Base-by-base conservation (phyloP, 2,888 invertebrate genomes). In the Eremobia ochroleuca region DNA sequence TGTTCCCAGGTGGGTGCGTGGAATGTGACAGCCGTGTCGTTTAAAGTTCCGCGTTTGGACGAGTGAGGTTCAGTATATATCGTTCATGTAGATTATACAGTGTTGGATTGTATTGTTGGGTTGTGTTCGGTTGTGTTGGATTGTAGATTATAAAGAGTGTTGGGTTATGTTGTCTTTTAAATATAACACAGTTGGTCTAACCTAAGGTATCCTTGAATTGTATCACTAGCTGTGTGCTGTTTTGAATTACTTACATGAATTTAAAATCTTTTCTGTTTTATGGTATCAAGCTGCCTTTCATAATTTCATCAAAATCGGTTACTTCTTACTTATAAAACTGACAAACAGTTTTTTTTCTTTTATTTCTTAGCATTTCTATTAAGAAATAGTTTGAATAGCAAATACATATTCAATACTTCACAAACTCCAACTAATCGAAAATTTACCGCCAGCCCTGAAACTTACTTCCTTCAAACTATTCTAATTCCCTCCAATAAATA, bases 401-500 rank as follows among this genome's bases (percentile, higher is more conserved):
- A 65, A 28, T 65, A 37, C 4, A 13, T 58, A 28, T 6, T 49
- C 49, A 8, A 21, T 3, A 65, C 37, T 64, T 64, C 8, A 43
- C 2, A 61, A n/a, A 65, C 21, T 21, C 40, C 6, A 43, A 66
- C 4, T 31, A 31, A 31, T 28, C 5, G 18, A 37, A 66, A 6
- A 46, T 8, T 18, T 49, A 62, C 40, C 1, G 25, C 46, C 31
- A 58, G 49, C 68, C 31, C 25, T 28, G 2, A 79, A 77, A 67
- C 37, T 40, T 13, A 58, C 25, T 69, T 77, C 65, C 59, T 69
- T 67, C 76, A 28, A 80, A 76, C 64, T 21, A 71, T 62, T 55
- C 43, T 37, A 61, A 71, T 72, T 58, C 52, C 58, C 64, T 46
- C 59, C 65, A 40, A 72, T 75, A 77, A 80, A 86, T 80, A 79